phyloP scores from a whole-genome alignment of 2,888 invertebrate genomes.

The Julus scanicus region DNA sequence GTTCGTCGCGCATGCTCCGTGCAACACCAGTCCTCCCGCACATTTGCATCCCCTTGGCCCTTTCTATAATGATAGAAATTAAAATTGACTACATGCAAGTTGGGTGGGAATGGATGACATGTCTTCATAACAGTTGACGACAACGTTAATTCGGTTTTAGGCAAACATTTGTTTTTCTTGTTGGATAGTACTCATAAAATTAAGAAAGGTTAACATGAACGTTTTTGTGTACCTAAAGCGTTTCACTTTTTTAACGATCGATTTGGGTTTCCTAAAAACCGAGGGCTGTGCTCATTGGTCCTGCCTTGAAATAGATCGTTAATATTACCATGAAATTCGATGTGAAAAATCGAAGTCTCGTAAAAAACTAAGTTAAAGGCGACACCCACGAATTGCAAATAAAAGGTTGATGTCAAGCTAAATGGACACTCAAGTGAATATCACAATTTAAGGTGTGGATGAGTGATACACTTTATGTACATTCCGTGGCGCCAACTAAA shows the following conservation, averaged over 20 bases:
- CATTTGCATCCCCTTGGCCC: not conserved
- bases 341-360: not conserved
- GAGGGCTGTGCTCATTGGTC: not conserved
- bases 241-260: conserved; percentile 23
- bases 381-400: conserved; percentile 1
- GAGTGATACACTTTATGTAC: not conserved
- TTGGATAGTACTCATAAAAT: conserved; percentile 39
- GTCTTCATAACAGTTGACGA: not conserved
- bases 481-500: not conserved
- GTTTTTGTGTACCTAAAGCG: not conserved
- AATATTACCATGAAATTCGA: not conserved
- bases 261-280: conserved; percentile 2
- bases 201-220: not conserved
- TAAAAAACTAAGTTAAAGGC: not conserved
- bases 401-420: not conserved
- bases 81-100: not conserved
- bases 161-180: conserved; percentile 43
- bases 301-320: not conserved
- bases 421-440: too few relatives aligned
- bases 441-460: too few relatives aligned
- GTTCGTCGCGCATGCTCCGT: not conserved
- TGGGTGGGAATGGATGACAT: conserved; percentile 31
- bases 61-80: conserved; percentile 35
- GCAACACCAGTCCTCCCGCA: not conserved
- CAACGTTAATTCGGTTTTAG: not conserved